Percentiles rank a stretch among this genome's conserved stretches.
Evolutionary conservation across 2,888 invertebrate species (phyloP).

Genomic region (Xestoiulus laeticollis): DNA sequence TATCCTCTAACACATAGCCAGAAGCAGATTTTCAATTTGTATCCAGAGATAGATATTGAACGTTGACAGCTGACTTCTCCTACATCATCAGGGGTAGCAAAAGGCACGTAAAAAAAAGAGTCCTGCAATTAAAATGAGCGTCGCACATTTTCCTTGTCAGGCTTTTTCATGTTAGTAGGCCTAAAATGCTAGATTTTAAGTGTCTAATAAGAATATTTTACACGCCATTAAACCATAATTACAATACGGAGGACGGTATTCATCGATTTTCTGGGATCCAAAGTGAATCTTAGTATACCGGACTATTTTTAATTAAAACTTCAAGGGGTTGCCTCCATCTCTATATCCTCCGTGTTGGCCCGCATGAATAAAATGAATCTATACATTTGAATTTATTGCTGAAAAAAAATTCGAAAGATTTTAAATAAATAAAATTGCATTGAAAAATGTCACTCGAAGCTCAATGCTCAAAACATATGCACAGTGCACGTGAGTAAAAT

Average conservation of each 20-base stretch:
- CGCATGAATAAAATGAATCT: background rate
- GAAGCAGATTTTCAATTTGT: constrained; percentile 36
- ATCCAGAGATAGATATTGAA: background rate
- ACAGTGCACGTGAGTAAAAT: too few species aligned
- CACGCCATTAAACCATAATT: constrained; percentile 28
- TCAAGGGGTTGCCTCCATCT: background rate
- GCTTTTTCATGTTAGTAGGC: background rate
- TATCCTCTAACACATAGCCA: constrained; percentile 8
- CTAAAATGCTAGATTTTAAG: background rate
- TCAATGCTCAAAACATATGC: too few species aligned
- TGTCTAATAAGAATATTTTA: constrained; percentile 33
- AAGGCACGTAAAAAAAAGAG: background rate
- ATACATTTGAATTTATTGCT: too few species aligned
- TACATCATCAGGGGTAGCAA: background rate
- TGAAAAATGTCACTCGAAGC: too few species aligned
- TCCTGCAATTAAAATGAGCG: background rate
- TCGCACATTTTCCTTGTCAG: background rate
- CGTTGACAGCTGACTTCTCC: constrained; percentile 34
- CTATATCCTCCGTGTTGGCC: background rate
- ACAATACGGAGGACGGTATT: background rate
- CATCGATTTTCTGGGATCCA: background rate
- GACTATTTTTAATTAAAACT: constrained; percentile 7
- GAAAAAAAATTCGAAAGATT: too few species aligned
- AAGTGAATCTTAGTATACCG: background rate
- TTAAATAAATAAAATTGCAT: too few species aligned